A percentile compares a stretch with the other conserved stretches of the same genome.
Evolutionary conservation across 2,113 vertebrate species (phyloP).

Genomic region (Amazona guildingii): DNA sequence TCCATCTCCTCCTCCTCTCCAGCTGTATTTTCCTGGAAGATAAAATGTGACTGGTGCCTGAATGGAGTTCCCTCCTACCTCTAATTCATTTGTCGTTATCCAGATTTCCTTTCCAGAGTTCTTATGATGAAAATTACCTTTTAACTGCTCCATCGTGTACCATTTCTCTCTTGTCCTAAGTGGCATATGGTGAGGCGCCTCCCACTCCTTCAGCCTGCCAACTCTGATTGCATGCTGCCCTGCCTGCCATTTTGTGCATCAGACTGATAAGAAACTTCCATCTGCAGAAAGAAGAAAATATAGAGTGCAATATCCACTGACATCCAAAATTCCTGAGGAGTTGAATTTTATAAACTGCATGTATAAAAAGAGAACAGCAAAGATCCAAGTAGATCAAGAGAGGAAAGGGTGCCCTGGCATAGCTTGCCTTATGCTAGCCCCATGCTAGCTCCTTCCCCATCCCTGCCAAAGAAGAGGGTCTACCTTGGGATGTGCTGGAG

Average conservation of each 20-base stretch:
- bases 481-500: background rate
- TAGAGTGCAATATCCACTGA: background rate
- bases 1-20: background rate
- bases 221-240: background rate
- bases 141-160: background rate
- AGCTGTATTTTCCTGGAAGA: background rate
- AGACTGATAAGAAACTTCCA: background rate
- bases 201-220: background rate
- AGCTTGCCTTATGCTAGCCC: background rate
- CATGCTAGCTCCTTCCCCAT: background rate
- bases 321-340: background rate
- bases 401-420: background rate
- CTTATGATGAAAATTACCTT: background rate
- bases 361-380: background rate
- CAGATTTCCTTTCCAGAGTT: background rate
- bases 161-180: background rate
- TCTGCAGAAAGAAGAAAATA: background rate
- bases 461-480: rapidly evolving
- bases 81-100: background rate
- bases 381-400: background rate
- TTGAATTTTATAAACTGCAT: rapidly evolving
- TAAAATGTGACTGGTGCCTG: background rate
- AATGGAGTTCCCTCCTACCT: background rate
- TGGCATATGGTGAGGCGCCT: background rate
- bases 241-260: background rate